These are phyloP conservation scores for Lacerta bilineata DNA, from an alignment of 2,797 vertebrate species.

Conservation along the genomic window DNA sequence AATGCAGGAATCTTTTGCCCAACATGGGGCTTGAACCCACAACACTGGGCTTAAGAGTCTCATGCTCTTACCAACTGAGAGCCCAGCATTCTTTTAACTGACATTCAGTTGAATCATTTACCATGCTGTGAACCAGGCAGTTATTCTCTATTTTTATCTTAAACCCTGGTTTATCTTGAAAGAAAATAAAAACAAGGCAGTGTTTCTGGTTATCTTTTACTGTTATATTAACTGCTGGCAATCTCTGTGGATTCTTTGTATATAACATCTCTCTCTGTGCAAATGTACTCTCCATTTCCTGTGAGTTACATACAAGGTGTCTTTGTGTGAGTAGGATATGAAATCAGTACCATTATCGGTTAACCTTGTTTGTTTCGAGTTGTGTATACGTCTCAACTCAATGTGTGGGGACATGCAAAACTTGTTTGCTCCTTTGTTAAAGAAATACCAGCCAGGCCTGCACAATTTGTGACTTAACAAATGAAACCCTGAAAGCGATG, in stretches of 20 bases:
- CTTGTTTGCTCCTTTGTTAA: not conserved
- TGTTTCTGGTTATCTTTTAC: slow-evolving; percentile 38
- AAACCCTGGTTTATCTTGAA: slow-evolving; percentile 39
- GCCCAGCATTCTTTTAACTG: slow-evolving; percentile 64
- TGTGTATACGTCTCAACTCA: not conserved
- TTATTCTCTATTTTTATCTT: slow-evolving; percentile 82
- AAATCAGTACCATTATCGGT: slow-evolving; percentile 39
- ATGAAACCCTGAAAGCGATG: not conserved
- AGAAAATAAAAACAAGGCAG: slow-evolving; percentile 37
- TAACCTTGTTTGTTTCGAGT: slow-evolving; percentile 45
- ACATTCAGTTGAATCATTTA: slow-evolving; percentile 75
- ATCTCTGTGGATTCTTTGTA: not conserved
- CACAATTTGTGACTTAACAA: not conserved
- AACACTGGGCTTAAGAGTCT: no score
- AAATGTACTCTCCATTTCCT: slow-evolving; percentile 52
- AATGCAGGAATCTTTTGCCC: no score
- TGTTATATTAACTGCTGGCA: slow-evolving; percentile 35
- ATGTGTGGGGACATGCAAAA: slow-evolving; percentile 20
- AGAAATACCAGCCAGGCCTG: not conserved
- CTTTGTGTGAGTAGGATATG: slow-evolving; percentile 18
- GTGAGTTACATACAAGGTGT: slow-evolving; percentile 42
- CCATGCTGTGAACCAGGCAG: slow-evolving; percentile 75
- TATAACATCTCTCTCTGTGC: slow-evolving; percentile 40
- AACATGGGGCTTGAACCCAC: no score
- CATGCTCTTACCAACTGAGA: slow-evolving; percentile 3